These are phyloP conservation scores for Bicyclus anynana DNA, from an alignment of 1,140 invertebrate genomes.

Conservation along the genomic window DNA sequence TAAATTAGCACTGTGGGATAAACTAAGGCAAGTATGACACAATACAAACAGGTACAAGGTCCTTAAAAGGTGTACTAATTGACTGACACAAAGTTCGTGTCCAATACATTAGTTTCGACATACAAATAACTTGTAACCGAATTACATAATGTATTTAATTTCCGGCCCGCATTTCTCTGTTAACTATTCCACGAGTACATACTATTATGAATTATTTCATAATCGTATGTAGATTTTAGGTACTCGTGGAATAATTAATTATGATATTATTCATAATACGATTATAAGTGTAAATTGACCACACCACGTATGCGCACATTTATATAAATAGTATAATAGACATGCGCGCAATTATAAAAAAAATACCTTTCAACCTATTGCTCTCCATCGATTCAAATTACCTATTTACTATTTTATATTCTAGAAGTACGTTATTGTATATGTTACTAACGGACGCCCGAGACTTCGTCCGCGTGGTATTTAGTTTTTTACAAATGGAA, in stretches of 20 bases:
- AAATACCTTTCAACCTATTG: no score
- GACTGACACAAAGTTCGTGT: conserved; percentile 20
- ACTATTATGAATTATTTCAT: conserved; percentile 6
- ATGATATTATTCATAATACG: neutral
- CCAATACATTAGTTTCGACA: conserved; percentile 20
- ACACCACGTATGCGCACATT: no score
- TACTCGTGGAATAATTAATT: neutral
- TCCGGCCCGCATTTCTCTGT: conserved; percentile 20
- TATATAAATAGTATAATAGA: no score
- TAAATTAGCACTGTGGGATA: conserved; percentile 14
- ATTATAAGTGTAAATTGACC: no score
- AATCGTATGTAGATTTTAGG: no score
- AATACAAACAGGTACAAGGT: conserved; percentile 29
- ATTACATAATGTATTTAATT: conserved; percentile 18
- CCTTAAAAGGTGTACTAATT: conserved; percentile 29
- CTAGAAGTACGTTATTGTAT: no score
- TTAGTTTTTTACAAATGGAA: no score
- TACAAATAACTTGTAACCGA: conserved; percentile 19
- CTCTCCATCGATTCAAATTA: no score
- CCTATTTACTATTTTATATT: no score
- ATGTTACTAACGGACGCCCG: no score
- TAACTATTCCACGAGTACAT: conserved; percentile 20
- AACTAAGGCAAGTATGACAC: conserved; percentile 25
- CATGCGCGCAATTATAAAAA: no score
- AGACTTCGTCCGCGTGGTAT: no score